Base-by-base conservation (phyloP, 2,797 vertebrate genomes). In the Rhabdophis nuchalis region DNA sequence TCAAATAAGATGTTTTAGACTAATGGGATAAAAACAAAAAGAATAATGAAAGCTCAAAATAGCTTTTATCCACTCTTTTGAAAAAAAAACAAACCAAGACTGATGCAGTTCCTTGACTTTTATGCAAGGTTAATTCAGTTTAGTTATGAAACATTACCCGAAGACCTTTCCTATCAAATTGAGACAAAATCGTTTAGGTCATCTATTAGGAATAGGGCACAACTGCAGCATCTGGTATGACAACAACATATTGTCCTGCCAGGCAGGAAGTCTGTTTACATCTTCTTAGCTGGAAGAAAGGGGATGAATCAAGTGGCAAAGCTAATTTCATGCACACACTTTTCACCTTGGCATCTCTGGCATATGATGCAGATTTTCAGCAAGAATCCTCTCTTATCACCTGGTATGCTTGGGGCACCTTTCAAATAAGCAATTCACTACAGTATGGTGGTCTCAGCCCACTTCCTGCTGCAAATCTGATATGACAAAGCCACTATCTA, bases 191-290 rank as follows among this genome's bases (percentile, higher is more conserved):
- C 89, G 88, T 94, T 89, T 93, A 92, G 94, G 50, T 12, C 89
- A 36, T 93, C 92, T 95, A 90, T 91, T 92, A 90, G 89, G 52
- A 96, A 64, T 6, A 94, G 94, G 94, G 93, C 56, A 54, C 29
- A 82, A 95, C 1, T 82, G 82, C 25, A 92, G 52, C 32, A 93
- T 36, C 93, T 93, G 87, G 86, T 92, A 93, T 89, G 50, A 91
- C 85, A 91, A 60, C 86, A 95, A 93, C 50, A 94, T 68, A 88
- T 23, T 92, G 41, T 68, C n/a, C 72, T 95, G 89, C 53, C 88
- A 92, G 56, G 50, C 92, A 94, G 91, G 85, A 95, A 93, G 88
- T 58, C 54, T 9, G 64, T 4, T 0, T 77, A 93, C 94, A 91
- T 94, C 91, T 92, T 94, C 89, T 94, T 82, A 91, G 91, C 88